Percentiles rank a stretch among this genome's conserved stretches.
phyloP scores from a whole-genome alignment of 2,113 vertebrate genomes.

The Nycticebus coucang region DNA sequence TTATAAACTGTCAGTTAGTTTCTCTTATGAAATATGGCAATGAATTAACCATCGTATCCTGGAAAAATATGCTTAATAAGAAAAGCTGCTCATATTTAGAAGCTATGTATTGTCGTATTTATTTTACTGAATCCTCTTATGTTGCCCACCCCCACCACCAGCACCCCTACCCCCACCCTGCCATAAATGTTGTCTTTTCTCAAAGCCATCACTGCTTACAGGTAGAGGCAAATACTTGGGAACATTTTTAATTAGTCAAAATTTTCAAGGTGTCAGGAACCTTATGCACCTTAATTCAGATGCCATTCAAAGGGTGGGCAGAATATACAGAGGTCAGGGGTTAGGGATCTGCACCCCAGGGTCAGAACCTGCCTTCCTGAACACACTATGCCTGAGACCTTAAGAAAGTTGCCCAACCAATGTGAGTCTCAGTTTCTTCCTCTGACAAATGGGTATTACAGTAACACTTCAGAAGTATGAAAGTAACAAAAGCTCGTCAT shows the following conservation, averaged over 20 bases:
- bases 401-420: not conserved
- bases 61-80: slow-evolving; percentile 61
- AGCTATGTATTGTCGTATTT: not conserved
- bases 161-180: no score
- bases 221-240: not conserved
- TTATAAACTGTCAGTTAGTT: slow-evolving; percentile 76
- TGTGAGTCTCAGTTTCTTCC: not conserved
- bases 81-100: not conserved
- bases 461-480: not conserved
- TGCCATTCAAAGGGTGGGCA: not conserved
- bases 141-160: not conserved
- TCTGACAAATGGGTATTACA: not conserved
- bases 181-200: not conserved
- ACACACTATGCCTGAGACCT: not conserved
- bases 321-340: rapidly evolving
- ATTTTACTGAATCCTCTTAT: not conserved
- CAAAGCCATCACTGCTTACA: not conserved
- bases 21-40: slow-evolving; percentile 78
- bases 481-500: not conserved
- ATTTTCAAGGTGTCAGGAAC: not conserved
- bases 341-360: no score
- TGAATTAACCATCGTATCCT: slow-evolving; percentile 64
- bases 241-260: slow-evolving; percentile 18
- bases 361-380: not conserved
- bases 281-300: not conserved